Evolutionary conservation across 2,113 vertebrate species (phyloP).

Genomic region (Vombatus ursinus): DNA sequence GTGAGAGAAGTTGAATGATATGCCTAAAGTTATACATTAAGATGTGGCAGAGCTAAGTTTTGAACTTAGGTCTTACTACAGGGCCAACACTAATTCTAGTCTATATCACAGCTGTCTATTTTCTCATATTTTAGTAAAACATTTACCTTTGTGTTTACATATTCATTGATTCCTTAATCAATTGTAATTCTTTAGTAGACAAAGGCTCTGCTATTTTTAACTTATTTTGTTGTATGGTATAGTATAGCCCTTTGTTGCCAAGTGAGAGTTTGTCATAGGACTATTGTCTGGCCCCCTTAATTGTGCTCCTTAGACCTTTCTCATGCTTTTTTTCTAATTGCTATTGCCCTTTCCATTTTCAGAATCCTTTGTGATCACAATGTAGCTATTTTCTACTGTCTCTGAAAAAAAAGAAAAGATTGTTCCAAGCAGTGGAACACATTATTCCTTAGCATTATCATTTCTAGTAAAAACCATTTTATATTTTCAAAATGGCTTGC

Average conservation of each 20-base stretch:
- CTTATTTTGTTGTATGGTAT: neutral
- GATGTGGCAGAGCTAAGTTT: neutral
- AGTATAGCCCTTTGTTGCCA: neutral
- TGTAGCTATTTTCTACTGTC: constrained; percentile 35
- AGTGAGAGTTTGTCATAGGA: neutral
- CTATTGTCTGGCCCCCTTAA: neutral
- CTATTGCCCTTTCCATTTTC: constrained; percentile 32
- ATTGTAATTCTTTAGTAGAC: neutral
- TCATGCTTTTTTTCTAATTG: constrained; percentile 41
- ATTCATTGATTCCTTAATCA: neutral
- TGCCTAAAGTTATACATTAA: neutral
- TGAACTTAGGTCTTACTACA: neutral
- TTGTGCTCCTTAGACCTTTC: constrained; percentile 50
- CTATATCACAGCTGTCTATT: neutral
- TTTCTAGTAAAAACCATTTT: constrained; percentile 51
- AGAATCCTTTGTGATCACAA: constrained; percentile 39
- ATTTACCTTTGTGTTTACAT: neutral
- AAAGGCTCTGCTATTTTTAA: neutral
- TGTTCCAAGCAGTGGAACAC: constrained; percentile 30
- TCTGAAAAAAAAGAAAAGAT: constrained; percentile 25
- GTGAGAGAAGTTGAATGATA: neutral
- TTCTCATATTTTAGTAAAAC: neutral
- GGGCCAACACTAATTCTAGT: neutral
- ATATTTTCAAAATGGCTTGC: constrained; percentile 50
- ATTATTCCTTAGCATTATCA: constrained; percentile 24